Conservation (phyloP, 2,113 vertebrate genomes). For the Hystrix brachyura region DNA sequence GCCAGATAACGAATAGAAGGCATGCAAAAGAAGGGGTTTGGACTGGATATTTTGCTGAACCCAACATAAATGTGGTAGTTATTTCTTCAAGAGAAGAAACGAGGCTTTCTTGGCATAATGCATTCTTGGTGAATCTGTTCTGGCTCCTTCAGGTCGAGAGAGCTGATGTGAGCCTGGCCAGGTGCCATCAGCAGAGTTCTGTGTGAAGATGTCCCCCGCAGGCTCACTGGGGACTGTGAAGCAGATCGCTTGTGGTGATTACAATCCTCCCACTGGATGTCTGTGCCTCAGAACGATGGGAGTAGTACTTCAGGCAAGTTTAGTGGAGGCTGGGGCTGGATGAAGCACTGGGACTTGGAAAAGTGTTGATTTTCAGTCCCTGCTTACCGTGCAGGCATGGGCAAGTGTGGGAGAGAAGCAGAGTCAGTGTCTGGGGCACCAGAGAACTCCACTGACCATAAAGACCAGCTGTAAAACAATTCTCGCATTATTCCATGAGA, state of each 20-base stretch:
- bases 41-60: neutral
- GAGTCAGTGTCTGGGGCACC: neutral
- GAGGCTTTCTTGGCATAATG: neutral
- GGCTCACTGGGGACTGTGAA: neutral
- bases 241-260: neutral
- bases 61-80: neutral
- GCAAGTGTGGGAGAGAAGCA: neutral
- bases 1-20: neutral
- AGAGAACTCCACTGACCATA: neutral
- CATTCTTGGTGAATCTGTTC: neutral
- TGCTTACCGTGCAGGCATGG: neutral
- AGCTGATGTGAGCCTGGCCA: neutral
- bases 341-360: neutral
- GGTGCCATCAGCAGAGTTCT: neutral
- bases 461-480: slow-evolving; percentile 14
- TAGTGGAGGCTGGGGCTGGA: neutral
- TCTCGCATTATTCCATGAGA: neutral
- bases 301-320: neutral
- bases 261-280: neutral
- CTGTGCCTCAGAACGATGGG: neutral
- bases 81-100: slow-evolving; percentile 48
- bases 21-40: neutral
- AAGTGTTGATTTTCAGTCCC: neutral
- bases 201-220: neutral
- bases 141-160: neutral